Conservation (phyloP, 2,113 vertebrate genomes). For the pig (Sus scrofa) region DNA sequence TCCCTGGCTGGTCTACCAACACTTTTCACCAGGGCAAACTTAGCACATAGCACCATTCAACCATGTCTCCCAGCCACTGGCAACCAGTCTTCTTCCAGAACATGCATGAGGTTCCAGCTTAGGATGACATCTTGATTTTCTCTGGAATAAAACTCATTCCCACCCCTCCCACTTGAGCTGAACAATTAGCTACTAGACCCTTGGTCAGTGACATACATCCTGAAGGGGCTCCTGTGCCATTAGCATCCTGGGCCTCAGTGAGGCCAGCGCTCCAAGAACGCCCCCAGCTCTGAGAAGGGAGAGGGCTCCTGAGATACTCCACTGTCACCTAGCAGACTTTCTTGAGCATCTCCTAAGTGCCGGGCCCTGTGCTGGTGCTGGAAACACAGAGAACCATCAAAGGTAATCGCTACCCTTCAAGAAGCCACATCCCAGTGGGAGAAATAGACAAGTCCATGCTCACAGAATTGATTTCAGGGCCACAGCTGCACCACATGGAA, state of each 20-base stretch:
- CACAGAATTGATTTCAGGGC: no score
- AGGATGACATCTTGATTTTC: background rate
- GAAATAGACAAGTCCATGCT: background rate
- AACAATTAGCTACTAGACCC: background rate
- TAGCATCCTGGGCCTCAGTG: background rate
- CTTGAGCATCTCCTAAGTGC: background rate
- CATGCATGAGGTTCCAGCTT: background rate
- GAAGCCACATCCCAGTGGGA: background rate
- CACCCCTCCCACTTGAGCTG: background rate
- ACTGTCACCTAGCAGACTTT: background rate
- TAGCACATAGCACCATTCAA: fast-evolving
- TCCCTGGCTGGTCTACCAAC: background rate
- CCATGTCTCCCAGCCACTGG: no score
- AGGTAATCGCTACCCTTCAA: background rate
- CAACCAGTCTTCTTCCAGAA: background rate
- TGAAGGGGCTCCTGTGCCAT: background rate
- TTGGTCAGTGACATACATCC: no score
- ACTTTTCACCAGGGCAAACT: background rate
- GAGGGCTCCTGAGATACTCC: background rate
- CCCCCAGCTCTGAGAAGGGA: background rate
- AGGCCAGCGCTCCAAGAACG: background rate
- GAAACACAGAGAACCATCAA: background rate
- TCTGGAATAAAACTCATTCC: background rate
- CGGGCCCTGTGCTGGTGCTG: background rate
- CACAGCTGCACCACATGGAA: no score